Percentiles rank a stretch among this genome's conserved stretches.
Conservation (phyloP, 2,888 invertebrate species). For the Macrosiphum euphorbiae region DNA sequence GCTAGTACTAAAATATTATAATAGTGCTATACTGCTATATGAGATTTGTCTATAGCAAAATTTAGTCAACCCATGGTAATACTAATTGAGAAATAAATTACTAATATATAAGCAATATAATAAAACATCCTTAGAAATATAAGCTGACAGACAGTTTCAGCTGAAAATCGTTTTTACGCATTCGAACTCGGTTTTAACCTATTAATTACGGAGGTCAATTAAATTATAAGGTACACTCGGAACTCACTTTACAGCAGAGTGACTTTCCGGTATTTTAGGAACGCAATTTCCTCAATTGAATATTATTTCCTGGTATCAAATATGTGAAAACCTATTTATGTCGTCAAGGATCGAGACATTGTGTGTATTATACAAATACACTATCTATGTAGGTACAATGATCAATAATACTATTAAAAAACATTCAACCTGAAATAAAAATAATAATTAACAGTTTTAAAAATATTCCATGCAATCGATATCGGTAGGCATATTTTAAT, state of each 20-base stretch:
- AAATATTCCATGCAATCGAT: too few species aligned
- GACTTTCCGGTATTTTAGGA: neutral
- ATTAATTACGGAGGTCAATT: too few species aligned
- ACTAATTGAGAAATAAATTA: neutral
- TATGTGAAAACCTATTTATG: neutral
- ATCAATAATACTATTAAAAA: too few species aligned
- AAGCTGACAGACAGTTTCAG: neutral
- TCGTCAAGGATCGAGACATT: neutral
- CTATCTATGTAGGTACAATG: too few species aligned
- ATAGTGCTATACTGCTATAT: neutral
- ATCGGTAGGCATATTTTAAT: too few species aligned
- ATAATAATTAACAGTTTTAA: too few species aligned
- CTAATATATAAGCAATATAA: neutral
- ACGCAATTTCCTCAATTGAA: neutral
- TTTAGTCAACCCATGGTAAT: neutral
- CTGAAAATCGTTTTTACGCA: neutral
- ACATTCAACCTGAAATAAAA: too few species aligned
- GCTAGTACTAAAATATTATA: neutral
- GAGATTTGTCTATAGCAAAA: neutral
- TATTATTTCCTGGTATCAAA: neutral
- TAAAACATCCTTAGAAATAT: neutral
- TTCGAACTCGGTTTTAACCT: too few species aligned
- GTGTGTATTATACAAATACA: neutral
- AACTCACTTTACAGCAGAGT: neutral
- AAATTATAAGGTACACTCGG: neutral